Evolutionary conservation across 1,140 invertebrate genomes (phyloP).

Genomic region (Bombus confusus): DNA sequence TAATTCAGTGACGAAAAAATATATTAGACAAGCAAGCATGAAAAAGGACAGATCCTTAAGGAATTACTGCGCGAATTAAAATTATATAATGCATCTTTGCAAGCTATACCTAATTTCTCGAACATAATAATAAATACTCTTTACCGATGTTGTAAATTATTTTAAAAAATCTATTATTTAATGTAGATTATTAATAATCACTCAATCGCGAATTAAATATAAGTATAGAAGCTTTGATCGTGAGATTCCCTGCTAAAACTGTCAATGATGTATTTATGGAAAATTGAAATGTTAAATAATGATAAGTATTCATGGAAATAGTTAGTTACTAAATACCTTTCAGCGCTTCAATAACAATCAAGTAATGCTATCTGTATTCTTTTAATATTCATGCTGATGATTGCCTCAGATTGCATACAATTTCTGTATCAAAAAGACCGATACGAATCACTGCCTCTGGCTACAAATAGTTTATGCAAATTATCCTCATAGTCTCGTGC

Average conservation of each 20-base stretch:
- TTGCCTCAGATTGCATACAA: conserved; percentile 46
- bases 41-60: no score
- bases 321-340: conserved; percentile 1
- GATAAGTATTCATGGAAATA: not conserved
- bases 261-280: not conserved
- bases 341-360: not conserved
- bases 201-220: not conserved
- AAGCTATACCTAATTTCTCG: no score
- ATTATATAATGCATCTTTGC: no score
- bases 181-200: no score
- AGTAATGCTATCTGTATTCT: conserved; percentile 5
- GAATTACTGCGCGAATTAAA: no score
- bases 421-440: conserved; percentile 49
- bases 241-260: not conserved
- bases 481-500: conserved; percentile 29
- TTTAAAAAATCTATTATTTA: no score
- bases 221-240: not conserved
- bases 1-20: no score
- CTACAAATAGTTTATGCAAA: conserved; percentile 56
- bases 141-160: no score
- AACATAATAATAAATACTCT: no score
- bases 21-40: no score
- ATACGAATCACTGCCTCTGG: conserved; percentile 33
- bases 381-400: conserved; percentile 38
- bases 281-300: not conserved